Percentiles rank a stretch among this genome's conserved stretches.
Evolutionary conservation across 2,113 vertebrate genomes (phyloP).

Genomic region (Psammodynastes pulverulentus): DNA sequence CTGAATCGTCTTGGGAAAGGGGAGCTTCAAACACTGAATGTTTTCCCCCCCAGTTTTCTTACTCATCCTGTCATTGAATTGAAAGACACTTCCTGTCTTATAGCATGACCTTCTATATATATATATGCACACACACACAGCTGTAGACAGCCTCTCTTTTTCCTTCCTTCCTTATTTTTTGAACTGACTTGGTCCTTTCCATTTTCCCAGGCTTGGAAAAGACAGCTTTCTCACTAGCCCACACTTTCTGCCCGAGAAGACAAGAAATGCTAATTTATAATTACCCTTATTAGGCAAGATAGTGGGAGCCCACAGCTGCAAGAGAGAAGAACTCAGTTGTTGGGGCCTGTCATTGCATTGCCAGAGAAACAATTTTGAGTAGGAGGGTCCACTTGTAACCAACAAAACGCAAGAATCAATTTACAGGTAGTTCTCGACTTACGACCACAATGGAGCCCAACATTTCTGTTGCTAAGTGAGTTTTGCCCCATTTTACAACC

Average conservation of each 20-base stretch:
- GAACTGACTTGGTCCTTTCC: not conserved
- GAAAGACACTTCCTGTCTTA: conserved; percentile 1
- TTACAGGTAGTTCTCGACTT: not conserved
- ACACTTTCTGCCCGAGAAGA: not conserved
- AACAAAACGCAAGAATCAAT: not conserved
- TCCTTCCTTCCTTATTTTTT: not conserved
- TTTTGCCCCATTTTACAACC: no score
- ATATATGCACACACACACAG: not conserved
- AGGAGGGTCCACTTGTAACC: not conserved
- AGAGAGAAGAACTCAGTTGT: not conserved
- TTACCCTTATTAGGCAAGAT: conserved; percentile 1
- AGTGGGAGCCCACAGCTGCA: conserved; percentile 9
- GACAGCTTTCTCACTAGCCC: not conserved
- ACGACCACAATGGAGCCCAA: no score
- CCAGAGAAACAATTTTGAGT: not conserved
- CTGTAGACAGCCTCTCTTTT: not conserved
- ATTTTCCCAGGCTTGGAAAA: not conserved
- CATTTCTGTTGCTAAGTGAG: no score
- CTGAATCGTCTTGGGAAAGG: conserved; percentile 54
- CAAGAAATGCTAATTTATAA: conserved; percentile 1
- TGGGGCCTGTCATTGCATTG: not conserved
- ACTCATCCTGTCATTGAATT: not conserved
- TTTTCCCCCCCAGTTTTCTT: not conserved
- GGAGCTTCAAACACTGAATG: conserved; percentile 42
- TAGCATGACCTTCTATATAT: not conserved